These are phyloP conservation scores for Tretioscincus oriximinensis DNA, from an alignment of 2,113 vertebrate species.

Conservation along the genomic window DNA sequence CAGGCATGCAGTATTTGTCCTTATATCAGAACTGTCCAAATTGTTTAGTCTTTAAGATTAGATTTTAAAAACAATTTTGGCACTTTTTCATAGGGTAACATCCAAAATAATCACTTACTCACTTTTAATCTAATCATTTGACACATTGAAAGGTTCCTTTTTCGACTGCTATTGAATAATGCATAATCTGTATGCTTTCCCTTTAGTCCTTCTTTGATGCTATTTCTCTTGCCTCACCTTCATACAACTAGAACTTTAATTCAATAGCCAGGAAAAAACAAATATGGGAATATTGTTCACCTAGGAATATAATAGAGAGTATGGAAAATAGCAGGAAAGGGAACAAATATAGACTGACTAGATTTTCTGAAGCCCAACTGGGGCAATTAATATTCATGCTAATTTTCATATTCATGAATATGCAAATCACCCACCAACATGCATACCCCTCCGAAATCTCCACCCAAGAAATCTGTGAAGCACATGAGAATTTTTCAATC, in stretches of 20 bases:
- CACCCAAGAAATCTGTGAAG: too few species aligned
- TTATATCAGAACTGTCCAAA: background rate
- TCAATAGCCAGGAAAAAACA: background rate
- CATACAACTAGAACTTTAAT: accelerated
- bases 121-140: background rate
- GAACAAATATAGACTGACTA: too few species aligned
- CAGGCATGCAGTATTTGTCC: background rate
- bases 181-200: background rate
- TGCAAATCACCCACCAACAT: too few species aligned
- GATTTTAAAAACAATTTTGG: background rate
- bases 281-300: background rate
- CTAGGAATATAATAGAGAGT: background rate
- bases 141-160: background rate
- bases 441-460: too few species aligned
- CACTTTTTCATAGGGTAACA: background rate
- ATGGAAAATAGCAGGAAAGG: background rate
- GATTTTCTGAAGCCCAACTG: too few species aligned
- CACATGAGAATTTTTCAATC: too few species aligned
- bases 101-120: too few species aligned
- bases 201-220: background rate
- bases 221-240: background rate
- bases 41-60: background rate
- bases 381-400: too few species aligned
- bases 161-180: background rate
- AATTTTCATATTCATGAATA: too few species aligned